A percentile compares a stretch with the other conserved stretches of the same genome.
Evolutionary conservation across 2,113 vertebrate species (phyloP).

Genomic region (Ardeotis arabs): DNA sequence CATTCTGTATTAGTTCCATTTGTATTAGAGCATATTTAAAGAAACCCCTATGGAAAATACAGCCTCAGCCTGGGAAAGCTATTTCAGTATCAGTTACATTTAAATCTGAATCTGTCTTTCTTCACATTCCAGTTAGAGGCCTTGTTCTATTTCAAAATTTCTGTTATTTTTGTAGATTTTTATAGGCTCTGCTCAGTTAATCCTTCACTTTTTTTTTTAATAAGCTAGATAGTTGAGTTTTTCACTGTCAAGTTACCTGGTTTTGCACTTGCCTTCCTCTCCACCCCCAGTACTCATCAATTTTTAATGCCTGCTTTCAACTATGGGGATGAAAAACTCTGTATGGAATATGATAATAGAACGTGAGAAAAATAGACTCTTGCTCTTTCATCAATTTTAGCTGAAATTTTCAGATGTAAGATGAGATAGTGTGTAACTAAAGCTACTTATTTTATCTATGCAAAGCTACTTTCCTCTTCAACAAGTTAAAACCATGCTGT

Average conservation of each 20-base stretch:
- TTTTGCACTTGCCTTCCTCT: background rate
- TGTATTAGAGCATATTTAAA: background rate
- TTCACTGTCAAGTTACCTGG: background rate
- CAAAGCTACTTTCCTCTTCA: background rate
- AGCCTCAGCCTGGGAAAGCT: background rate
- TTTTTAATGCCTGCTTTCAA: background rate
- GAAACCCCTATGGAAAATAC: background rate
- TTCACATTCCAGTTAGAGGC: background rate
- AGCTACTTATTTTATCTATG: background rate
- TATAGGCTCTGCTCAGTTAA: background rate
- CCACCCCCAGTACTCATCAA: too few species aligned
- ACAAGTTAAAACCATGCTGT: background rate
- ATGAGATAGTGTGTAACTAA: background rate
- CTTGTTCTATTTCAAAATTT: background rate
- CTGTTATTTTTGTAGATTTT: background rate
- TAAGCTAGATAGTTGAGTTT: background rate
- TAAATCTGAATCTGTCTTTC: background rate
- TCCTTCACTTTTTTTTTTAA: background rate
- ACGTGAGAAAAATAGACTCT: background rate
- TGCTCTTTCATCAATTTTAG: background rate
- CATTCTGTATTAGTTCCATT: background rate
- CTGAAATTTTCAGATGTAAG: background rate
- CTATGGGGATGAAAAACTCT: background rate
- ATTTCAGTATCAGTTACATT: background rate
- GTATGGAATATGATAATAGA: background rate